Base-by-base conservation (phyloP, 2,888 invertebrate species). In the Drosophila mimica region DNA sequence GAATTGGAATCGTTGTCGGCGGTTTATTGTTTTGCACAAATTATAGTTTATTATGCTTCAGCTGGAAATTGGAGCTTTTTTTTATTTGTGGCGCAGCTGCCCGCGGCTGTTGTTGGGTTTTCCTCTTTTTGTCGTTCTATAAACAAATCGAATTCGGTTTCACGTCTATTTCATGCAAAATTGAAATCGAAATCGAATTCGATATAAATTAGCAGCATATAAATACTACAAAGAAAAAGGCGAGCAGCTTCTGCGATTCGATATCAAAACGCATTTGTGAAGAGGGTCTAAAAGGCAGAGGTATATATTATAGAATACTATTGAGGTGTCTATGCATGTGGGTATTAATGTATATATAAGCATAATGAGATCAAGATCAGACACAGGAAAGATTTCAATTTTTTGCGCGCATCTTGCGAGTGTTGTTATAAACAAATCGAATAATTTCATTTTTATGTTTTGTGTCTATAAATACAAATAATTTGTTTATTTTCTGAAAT, bases 21-120 rank as follows among this genome's bases (percentile, higher is more conserved):
- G 54, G 49, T 49, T 59, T 70, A 34, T 61, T 74, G 63, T 65
- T 63, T 60, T 65, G 64, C 75, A 65, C 67, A 74, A 86, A 75
- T 81, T 86, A 79, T 79, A 76, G 86, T 86, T 81, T 81, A 74
- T 86, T 85, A 73, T 83, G 57, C 68, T 76, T 62, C 38, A 67
- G 67, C 70, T 74, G 73, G 80, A 82, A 80, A 84, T 75, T 46
- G 28, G 74, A 87, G 82, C 79, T 79, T 83, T 66, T 78, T 69
- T 48, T 67, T 52, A 34, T 51, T 33, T 34, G 11, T 25, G 33
- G 65, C 34, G 54, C 75, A 74, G 75, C 74, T 61, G 74, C 59
- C 31, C 4, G 53, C 38, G 36, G 48, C 31, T 20, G 43, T 20
- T 40, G 34, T 38, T 43, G 57, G 31, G 31, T 40, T 20, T 33